Evolutionary conservation across 2,797 vertebrate species (phyloP), one percentile per base, ranked within the genome.

Genomic region (Neosilurus hyrtlii): DNA sequence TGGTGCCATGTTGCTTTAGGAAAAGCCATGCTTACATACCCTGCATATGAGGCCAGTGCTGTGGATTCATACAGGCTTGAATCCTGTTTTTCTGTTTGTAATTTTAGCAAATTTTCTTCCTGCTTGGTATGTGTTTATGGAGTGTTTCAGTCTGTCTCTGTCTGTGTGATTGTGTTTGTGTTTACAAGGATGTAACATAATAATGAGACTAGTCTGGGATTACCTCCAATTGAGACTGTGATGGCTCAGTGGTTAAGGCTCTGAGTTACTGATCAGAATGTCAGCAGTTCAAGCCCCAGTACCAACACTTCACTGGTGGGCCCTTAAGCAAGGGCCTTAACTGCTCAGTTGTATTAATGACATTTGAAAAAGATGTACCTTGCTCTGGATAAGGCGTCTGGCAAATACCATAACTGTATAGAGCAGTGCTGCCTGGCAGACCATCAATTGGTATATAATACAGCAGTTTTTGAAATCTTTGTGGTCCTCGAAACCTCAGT

Each of bases 101-200:
- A 18, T 26, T 63, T 61, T 37, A 76, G 56, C 30, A 37, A 12
- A 54, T 57, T 43, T 62, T 57, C 16, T 74, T 75, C 73, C 54
- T 59, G 35, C 11, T 43, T 76, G 6, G 2, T 76, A 12, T 37
- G 30, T 61, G 57, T 43, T 62, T 43, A 73, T 73, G 15, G 15
- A 30, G 15, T 52, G 49, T 30, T 35, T 73, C 9, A 37, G 30
- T 59, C 57, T 59, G 12, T 16, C 5, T 35, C 30, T 20, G 20
- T n/a, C 18, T 80, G 56, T 67, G 20, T 61, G 30, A 43, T 61
- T n/a, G 73, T 43, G 73, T 61, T 61, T 76, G 12, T 61, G 35
- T 73, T 59, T 74, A 51, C 26, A 78, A 0, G 62, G 20, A 51
- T 72, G 85, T 37, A 89, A 89, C 84, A 87, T 91, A 81, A 83